phyloP scores from a whole-genome alignment of 2,113 vertebrate species.

The Grammomys surdaster region DNA sequence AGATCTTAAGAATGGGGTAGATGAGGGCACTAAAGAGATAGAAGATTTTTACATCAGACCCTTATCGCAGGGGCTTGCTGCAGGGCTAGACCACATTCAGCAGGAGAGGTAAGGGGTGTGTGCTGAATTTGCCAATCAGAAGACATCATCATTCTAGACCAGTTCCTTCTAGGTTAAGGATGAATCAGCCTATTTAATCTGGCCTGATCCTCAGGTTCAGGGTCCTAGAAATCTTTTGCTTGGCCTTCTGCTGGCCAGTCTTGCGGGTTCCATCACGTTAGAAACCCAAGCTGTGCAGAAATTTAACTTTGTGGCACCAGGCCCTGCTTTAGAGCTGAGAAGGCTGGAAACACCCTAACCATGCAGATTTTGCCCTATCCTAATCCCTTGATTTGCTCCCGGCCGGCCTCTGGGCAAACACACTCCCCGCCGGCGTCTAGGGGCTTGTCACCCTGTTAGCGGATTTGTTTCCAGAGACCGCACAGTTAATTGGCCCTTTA shows the following conservation, averaged over 20 bases:
- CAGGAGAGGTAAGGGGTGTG: background rate
- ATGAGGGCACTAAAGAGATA: background rate
- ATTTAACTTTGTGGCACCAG: background rate
- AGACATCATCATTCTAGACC: background rate
- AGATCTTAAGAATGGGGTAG: background rate
- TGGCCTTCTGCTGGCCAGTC: background rate
- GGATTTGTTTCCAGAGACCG: constrained; percentile 83
- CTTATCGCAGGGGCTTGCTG: background rate
- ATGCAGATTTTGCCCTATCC: constrained; percentile 68
- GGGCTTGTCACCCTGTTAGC: constrained; percentile 85
- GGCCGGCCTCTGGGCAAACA: constrained; percentile 87
- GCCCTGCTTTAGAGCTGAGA: background rate
- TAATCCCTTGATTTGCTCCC: constrained; percentile 85
- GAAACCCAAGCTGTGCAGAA: background rate
- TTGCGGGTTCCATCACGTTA: background rate
- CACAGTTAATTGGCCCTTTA: constrained; percentile 88
- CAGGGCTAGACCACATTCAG: background rate
- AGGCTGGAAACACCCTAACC: background rate
- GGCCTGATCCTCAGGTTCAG: background rate
- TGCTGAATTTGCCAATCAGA: background rate
- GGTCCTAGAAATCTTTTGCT: background rate
- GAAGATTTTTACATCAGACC: background rate
- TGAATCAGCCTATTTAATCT: background rate
- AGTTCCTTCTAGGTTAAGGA: background rate
- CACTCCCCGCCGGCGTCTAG: constrained; percentile 65